Conservation (phyloP, 2,113 vertebrate species). For the Entomyzon cyanotis region DNA sequence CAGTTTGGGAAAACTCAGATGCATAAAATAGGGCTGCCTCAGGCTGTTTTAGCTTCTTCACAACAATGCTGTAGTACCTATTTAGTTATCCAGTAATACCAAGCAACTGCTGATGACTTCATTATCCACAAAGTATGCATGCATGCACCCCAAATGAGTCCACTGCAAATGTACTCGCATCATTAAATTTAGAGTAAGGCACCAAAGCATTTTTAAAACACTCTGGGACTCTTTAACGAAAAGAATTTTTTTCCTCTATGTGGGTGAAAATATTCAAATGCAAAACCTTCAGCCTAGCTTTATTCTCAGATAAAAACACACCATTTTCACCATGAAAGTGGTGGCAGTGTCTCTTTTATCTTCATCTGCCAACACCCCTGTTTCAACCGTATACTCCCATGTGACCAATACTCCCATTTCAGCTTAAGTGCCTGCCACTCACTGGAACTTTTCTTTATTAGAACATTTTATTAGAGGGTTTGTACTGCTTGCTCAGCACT, state of each 20-base stretch:
- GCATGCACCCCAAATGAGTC: slow-evolving; percentile 24
- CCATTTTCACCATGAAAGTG: not conserved
- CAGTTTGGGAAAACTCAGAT: slow-evolving; percentile 45
- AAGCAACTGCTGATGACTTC: slow-evolving; percentile 36
- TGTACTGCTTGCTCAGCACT: slow-evolving; percentile 4
- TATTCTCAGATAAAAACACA: not conserved
- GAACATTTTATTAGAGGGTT: not conserved
- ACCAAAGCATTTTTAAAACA: slow-evolving; percentile 31
- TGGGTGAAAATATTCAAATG: not conserved
- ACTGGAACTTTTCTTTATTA: slow-evolving; percentile 3
- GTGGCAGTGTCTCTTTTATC: not conserved
- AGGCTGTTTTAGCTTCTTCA: slow-evolving; percentile 50
- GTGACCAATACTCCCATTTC: not conserved
- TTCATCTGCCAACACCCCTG: not conserved
- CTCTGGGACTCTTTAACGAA: not conserved
- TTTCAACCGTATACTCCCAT: not conserved
- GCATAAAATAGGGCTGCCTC: slow-evolving; percentile 51
- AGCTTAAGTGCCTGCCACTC: not conserved
- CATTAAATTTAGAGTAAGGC: slow-evolving; percentile 42
- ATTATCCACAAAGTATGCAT: slow-evolving; percentile 53
- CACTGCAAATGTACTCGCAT: slow-evolving; percentile 2
- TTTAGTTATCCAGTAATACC: slow-evolving; percentile 60
- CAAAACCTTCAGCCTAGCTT: not conserved
- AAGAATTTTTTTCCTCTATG: not conserved
- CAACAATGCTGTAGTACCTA: slow-evolving; percentile 1